Base-by-base conservation (phyloP, 2,113 vertebrate genomes). In the Rattus rattus region DNA sequence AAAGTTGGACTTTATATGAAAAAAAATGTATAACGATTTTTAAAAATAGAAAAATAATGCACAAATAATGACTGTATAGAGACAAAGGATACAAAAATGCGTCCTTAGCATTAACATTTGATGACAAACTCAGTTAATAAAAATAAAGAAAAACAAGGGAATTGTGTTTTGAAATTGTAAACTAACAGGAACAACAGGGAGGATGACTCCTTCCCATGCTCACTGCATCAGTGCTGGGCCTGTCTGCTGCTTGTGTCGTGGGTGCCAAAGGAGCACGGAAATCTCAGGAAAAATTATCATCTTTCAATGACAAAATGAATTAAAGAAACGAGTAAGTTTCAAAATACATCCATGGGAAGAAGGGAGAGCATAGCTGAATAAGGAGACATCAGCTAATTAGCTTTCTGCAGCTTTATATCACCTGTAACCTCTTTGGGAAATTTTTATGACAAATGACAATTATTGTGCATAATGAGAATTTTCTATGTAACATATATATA, bases 371-470 rank as follows among this genome's bases (percentile, higher is more conserved):
- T 72, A 92, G 47, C 87, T 73, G 54, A 97, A 96, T 93, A n/a
- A 33, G 11, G 2, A 96, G 94, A 75, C n/a, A 94, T 91, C 26
- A 80, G 52, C 91, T 95, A 95, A 98, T 92, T 92, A 52, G 14
- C 43, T 97, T 96, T 84, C 70, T 93, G 56, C 19, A 79, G 95
- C 91, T 94, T 89, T 90, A 91, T 91, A 61, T 52, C 52, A 87
- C 83, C 43, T 96, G 6, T 94, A 93, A 93, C 90, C 67, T 94
- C 87, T 92, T 80, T 63, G 52, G 77, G n/a, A 93, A 97, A 90
- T 33, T 95, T 93, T 92, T 90, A 90, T 93, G 92, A 92, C 59
- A 97, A 95, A 75, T 94, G 83, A 96, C 70, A 95, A 96, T 96
- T 96, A 92, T 88, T 79, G 90, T 70, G 4, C 59, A 94, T 86